Conservation (phyloP, 64 coral and sea anemone species). For the Dendronephthya gigantea region DNA sequence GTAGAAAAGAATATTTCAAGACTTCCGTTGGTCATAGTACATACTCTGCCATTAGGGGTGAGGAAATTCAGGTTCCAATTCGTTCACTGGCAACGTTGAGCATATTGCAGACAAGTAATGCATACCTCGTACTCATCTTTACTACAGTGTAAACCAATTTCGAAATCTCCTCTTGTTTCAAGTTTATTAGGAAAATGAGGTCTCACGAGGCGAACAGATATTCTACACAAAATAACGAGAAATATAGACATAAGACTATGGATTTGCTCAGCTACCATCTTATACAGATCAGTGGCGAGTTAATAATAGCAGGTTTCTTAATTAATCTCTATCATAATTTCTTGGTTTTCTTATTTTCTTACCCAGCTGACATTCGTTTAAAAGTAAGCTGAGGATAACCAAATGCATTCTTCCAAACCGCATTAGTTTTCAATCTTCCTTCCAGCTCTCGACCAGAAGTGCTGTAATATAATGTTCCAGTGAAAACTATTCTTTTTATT, state of each 20-base stretch:
- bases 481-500: conserved; percentile 27
- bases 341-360: neutral
- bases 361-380: conserved; percentile 64
- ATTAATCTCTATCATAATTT: too few species aligned
- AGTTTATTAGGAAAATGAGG: conserved; percentile 6
- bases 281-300: too few species aligned
- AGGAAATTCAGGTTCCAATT: too few species aligned
- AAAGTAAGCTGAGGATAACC: conserved; percentile 49
- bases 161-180: conserved; percentile 24
- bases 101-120: neutral
- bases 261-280: too few species aligned
- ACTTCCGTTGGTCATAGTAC: too few species aligned
- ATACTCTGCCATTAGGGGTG: too few species aligned
- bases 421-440: conserved; percentile 45
- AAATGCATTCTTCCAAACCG: conserved; percentile 59
- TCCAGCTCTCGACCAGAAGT: conserved; percentile 16
- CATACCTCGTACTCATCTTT: conserved; percentile 1
- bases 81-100: too few species aligned
- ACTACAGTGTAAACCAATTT: conserved; percentile 30
- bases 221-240: neutral
- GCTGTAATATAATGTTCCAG: conserved; percentile 43
- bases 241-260: too few species aligned
- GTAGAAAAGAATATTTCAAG: too few species aligned
- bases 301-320: too few species aligned
- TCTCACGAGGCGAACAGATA: neutral